Conservation (phyloP, 2,888 invertebrate genomes). For the Cyclophora punctaria region DNA sequence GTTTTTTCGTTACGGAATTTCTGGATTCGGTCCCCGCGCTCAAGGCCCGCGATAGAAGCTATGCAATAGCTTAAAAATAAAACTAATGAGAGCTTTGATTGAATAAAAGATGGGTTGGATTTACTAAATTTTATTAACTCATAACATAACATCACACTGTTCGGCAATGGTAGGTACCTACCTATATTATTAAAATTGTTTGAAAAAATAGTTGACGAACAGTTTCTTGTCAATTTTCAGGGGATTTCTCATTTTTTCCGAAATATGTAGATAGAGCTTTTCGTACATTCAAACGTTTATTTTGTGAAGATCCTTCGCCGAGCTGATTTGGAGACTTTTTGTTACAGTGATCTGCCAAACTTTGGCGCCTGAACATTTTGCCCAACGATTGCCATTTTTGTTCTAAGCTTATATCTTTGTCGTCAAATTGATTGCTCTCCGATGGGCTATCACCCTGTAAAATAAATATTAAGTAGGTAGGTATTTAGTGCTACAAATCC, state of each 20-base stretch:
- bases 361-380: slow-evolving; percentile 65
- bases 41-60: no score
- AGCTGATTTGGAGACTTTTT: slow-evolving; percentile 38
- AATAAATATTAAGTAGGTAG: background rate
- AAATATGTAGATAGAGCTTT: slow-evolving; percentile 65
- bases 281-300: slow-evolving; percentile 52
- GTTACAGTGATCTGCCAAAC: slow-evolving; percentile 52
- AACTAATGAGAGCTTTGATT: no score
- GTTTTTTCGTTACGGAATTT: no score
- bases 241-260: slow-evolving; percentile 50
- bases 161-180: no score
- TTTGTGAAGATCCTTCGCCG: slow-evolving; percentile 51
- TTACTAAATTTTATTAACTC: no score
- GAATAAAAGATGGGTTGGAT: no score
- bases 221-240: slow-evolving; percentile 39
- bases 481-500: background rate
- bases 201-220: background rate
- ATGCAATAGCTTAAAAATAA: no score
- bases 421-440: slow-evolving; percentile 50
- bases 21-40: no score
- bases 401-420: slow-evolving; percentile 52
- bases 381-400: slow-evolving; percentile 70
- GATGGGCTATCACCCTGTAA: slow-evolving; percentile 58
- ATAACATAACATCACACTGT: no score
- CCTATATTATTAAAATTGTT: no score